Conservation (phyloP, 1,140 invertebrate species). For the Ceratina japonica region DNA sequence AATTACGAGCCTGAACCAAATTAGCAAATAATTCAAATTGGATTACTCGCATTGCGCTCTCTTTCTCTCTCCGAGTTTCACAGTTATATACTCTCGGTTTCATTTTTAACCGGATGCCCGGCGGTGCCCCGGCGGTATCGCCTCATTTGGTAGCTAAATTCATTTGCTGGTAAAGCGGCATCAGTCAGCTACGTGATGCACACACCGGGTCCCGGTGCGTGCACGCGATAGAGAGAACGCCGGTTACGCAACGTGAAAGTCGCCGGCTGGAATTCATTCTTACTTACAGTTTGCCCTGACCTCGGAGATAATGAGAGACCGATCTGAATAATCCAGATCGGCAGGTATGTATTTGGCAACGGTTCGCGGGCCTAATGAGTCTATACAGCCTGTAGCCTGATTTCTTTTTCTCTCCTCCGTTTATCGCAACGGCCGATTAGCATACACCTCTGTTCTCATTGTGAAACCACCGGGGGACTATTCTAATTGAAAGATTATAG, state of each 20-base stretch:
- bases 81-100: not conserved
- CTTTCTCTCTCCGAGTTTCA: no score
- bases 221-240: not conserved
- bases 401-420: slow-evolving; percentile 33
- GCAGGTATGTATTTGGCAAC: slow-evolving; percentile 57
- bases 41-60: no score
- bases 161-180: slow-evolving; percentile 6
- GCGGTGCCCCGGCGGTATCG: not conserved
- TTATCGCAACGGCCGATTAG: slow-evolving; percentile 41
- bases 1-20: no score
- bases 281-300: slow-evolving; percentile 66
- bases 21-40: no score
- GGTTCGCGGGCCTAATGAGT: slow-evolving; percentile 38
- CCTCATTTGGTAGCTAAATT: slow-evolving; percentile 10
- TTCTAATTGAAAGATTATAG: no score
- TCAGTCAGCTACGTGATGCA: slow-evolving; percentile 7
- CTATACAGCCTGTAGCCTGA: slow-evolving; percentile 4
- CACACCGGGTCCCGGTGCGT: not conserved
- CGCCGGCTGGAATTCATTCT: slow-evolving; percentile 64
- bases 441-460: slow-evolving; percentile 38
- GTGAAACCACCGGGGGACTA: slow-evolving; percentile 19
- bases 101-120: not conserved
- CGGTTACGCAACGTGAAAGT: slow-evolving; percentile 63
- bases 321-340: slow-evolving; percentile 59
- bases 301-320: slow-evolving; percentile 62